Conservation (phyloP, 2,888 invertebrate species). For the Lamproptera curius region DNA sequence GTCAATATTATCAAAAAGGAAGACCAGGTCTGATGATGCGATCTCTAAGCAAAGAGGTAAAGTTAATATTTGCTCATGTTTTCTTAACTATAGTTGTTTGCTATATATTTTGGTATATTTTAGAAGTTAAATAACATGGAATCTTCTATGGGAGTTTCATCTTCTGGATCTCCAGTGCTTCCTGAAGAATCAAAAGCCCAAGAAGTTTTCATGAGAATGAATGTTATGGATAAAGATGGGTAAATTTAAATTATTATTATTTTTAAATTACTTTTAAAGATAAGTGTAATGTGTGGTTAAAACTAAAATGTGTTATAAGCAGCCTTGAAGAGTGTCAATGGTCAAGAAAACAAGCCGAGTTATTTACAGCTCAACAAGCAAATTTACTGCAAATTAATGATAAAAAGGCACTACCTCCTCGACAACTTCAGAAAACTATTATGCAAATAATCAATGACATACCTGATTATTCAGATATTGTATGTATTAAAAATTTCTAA, state of each 20-base stretch:
- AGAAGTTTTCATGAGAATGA: conserved; percentile 61
- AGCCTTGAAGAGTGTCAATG: conserved; percentile 81
- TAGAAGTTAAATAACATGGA: conserved; percentile 72
- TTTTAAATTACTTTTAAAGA: too few relatives aligned
- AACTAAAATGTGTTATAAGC: conserved; percentile 34
- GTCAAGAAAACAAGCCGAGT: conserved; percentile 93
- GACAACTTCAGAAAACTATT: conserved; percentile 86
- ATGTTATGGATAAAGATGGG: conserved; percentile 65
- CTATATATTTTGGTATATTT: conserved; percentile 21
- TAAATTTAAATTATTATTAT: conserved; percentile 37
- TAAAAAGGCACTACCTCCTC: conserved; percentile 86
- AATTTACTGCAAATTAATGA: conserved; percentile 90
- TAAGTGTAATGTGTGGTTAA: not conserved
- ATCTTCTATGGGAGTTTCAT: conserved; percentile 32
- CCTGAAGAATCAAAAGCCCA: conserved; percentile 55
- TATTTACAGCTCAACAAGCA: conserved; percentile 92
- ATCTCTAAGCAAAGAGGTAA: conserved; percentile 70
- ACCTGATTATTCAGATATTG: conserved; percentile 89
- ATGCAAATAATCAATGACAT: conserved; percentile 85
- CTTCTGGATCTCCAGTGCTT: conserved; percentile 41
- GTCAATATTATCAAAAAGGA: conserved; percentile 81
- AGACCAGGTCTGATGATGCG: conserved; percentile 69
- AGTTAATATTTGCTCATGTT: not conserved
- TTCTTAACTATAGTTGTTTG: too few relatives aligned
- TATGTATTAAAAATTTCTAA: conserved; percentile 58